These are phyloP conservation scores for Rousettus leschenaultii DNA, from an alignment of 2,113 vertebrate genomes.

Conservation along the genomic window DNA sequence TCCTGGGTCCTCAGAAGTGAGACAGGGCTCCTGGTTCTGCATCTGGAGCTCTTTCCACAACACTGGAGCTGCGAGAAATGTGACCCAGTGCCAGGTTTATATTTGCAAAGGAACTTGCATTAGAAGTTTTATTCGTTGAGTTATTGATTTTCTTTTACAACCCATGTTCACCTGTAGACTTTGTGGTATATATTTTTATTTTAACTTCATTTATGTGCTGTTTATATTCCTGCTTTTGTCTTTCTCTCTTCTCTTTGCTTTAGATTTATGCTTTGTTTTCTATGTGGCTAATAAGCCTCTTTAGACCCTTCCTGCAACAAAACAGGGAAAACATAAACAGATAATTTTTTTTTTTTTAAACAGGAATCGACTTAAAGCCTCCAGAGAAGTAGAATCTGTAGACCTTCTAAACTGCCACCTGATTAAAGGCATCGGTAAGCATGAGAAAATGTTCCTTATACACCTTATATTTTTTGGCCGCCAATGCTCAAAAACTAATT, in stretches of 20 bases:
- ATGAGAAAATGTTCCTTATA: not conserved
- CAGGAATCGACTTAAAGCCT: conserved; percentile 79
- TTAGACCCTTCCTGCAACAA: conserved; percentile 6
- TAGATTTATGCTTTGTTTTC: conserved; percentile 14
- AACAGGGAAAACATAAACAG: conserved; percentile 5
- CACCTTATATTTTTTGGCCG: not conserved
- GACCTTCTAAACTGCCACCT: conserved; percentile 81
- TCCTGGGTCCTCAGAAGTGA: not conserved
- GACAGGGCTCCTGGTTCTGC: not conserved
- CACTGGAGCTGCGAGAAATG: not conserved
- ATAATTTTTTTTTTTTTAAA: conserved; percentile 14
- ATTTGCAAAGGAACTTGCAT: not conserved
- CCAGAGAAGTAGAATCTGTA: conserved; percentile 75
- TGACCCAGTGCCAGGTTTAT: not conserved
- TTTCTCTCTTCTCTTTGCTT: not conserved
- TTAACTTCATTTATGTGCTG: conserved; percentile 12
- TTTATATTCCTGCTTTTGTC: not conserved
- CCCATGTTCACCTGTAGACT: not conserved
- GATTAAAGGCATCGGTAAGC: conserved; percentile 86
- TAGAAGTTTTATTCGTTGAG: not conserved
- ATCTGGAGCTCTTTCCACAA: not conserved
- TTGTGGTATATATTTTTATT: not conserved
- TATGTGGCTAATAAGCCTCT: not conserved
- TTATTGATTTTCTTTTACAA: not conserved
- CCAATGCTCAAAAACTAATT: not conserved